These are phyloP conservation scores for Anthopleura xanthogrammica DNA, from an alignment of 92 coral and sea anemone genomes.

Conservation along the genomic window DNA sequence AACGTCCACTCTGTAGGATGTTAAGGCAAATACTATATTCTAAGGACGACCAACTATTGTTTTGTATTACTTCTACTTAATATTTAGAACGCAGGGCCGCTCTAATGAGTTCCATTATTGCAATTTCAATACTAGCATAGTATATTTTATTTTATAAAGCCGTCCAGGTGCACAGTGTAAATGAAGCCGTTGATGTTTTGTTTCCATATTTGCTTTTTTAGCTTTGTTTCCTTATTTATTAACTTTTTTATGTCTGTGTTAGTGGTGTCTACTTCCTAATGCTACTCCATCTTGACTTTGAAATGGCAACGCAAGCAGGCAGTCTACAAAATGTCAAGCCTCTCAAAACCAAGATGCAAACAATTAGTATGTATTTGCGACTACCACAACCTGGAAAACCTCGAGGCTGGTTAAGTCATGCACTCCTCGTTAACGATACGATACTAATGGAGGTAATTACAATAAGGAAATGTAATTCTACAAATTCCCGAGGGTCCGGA, in stretches of 20 bases:
- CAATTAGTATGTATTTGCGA: neutral
- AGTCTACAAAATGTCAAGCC: neutral
- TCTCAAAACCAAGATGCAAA: neutral
- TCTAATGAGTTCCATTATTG: too few species aligned
- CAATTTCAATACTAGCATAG: too few species aligned
- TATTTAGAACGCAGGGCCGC: too few species aligned
- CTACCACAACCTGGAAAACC: neutral
- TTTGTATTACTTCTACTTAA: too few species aligned
- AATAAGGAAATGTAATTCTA: too few species aligned
- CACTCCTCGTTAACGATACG: neutral
- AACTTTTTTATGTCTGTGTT: neutral
- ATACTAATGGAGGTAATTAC: constrained; percentile 6
- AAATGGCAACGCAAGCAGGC: constrained; percentile 27
- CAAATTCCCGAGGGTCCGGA: too few species aligned
- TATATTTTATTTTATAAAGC: too few species aligned
- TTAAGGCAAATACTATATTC: too few species aligned
- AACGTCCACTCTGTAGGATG: too few species aligned
- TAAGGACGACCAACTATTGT: too few species aligned
- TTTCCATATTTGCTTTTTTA: neutral
- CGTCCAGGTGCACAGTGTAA: too few species aligned
- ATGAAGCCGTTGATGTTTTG: neutral
- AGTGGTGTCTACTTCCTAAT: constrained; percentile 53
- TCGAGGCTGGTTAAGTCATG: neutral
- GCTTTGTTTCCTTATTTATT: neutral
- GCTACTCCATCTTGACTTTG: constrained; percentile 41